phyloP scores from a whole-genome alignment of 2,113 vertebrate genomes.

The Pica pica region DNA sequence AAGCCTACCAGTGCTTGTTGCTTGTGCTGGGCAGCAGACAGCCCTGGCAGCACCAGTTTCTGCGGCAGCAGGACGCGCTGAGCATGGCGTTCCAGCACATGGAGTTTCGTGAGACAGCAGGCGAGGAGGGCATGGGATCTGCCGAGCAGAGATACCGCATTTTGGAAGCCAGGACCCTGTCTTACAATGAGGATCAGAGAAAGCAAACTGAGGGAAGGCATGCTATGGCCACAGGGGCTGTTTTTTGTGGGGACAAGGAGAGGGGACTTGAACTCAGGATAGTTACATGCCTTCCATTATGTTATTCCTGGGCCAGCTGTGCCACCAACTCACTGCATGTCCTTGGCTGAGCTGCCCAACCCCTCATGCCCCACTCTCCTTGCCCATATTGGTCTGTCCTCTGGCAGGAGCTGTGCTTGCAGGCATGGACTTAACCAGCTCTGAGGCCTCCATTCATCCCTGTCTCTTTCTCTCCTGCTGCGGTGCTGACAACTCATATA shows the following conservation, averaged over 20 bases:
- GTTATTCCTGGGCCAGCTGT: neutral
- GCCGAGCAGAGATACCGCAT: neutral
- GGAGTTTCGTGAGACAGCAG: neutral
- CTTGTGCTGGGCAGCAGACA: neutral
- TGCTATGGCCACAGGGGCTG: neutral
- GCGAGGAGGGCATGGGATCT: accelerated
- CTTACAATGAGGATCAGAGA: neutral
- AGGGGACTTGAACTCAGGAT: neutral
- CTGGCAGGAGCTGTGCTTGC: neutral
- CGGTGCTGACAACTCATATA: conserved; percentile 28
- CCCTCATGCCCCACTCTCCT: neutral
- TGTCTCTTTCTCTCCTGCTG: neutral
- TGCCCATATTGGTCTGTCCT: neutral
- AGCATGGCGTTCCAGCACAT: accelerated
- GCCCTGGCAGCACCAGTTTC: neutral
- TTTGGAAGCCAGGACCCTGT: neutral
- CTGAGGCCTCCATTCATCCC: neutral
- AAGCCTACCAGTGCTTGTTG: accelerated
- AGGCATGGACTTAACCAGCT: neutral
- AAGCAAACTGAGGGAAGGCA: neutral
- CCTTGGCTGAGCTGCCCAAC: neutral
- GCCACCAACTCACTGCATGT: accelerated
- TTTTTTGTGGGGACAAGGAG: neutral
- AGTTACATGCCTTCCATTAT: neutral
- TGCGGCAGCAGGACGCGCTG: accelerated